Base-by-base conservation (phyloP, 2,888 invertebrate genomes). In the Sylvicola cinctus region DNA sequence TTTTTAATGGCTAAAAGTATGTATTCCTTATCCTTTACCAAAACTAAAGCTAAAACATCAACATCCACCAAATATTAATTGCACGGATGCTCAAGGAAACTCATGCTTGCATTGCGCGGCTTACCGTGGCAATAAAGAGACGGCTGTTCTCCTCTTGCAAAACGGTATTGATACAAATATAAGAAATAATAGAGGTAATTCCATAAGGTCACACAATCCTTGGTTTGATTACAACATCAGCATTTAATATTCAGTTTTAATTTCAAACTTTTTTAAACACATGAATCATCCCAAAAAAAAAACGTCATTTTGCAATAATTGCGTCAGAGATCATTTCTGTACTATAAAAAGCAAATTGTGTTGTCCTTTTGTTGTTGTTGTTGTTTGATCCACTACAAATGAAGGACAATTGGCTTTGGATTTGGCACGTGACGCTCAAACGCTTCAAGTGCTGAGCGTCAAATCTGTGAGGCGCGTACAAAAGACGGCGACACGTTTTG, bases 31-130 rank as follows among this genome's bases (percentile, higher is more conserved):
- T 7, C 11, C 8, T 27, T 26, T 38, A 27, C 36, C 31, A 35
- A 37, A 36, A 17, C 54, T 49, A 2, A 49, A 74, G 73, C 51
- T 74, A 16, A 65, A 62, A 46, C 58, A 60, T 16, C 51, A 62
- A 2, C 61, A 62, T 40, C 61, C 70, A 0, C 68, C 69, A 2
- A 69, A 66, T 43, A 68, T 74, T 34, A 72, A 73, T 54, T 70
- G 70, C 44, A 61, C 63, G 33, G 74, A 74, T 47, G 54, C 58
- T 2, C 67, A 65, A 44, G 74, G 74, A 33, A 74, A 74, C 54
- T 68, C 72, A 1, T 66, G 70, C 25, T 54, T 74, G 3, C 74
- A 75, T 48, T 67, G 69, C 45, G 71, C 70, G 2, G 66, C 74
- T 2, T 70, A 72, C 46, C 50, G 73, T 11, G 72, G 71, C 0